phyloP scores from a whole-genome alignment of 2,113 vertebrate genomes.

The Oreochromis aureus region DNA sequence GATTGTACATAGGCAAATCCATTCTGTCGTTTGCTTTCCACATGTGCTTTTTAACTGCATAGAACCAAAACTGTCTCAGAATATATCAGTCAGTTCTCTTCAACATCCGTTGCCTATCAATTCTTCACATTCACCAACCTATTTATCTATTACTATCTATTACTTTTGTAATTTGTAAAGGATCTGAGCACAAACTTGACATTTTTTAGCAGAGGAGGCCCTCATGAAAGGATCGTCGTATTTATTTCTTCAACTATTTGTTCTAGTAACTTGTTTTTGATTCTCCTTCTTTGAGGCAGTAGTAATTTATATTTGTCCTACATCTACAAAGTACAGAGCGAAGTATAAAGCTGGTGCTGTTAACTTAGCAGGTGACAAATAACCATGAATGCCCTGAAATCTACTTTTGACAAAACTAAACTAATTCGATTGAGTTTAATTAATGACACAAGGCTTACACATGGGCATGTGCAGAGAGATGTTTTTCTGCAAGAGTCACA shows the following conservation, averaged over 20 bases:
- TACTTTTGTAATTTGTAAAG: background rate
- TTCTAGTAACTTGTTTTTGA: background rate
- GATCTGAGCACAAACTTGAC: background rate
- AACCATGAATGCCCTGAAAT: background rate
- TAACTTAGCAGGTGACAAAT: background rate
- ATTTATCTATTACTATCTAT: background rate
- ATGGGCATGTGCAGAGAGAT: background rate
- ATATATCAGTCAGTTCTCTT: background rate
- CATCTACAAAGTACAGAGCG: background rate
- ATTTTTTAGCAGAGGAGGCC: background rate
- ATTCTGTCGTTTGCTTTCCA: accelerated
- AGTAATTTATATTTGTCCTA: background rate
- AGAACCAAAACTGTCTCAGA: background rate
- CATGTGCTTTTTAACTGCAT: background rate
- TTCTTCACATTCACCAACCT: background rate
- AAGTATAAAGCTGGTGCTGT: background rate
- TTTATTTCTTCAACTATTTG: background rate
- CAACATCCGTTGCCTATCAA: accelerated
- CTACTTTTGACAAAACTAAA: background rate
- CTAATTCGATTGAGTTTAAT: background rate
- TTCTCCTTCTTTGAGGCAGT: background rate
- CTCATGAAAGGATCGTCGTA: accelerated
- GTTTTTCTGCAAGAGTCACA: background rate
- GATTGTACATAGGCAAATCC: background rate
- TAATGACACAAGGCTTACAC: background rate